phyloP scores from a whole-genome alignment of 2,113 vertebrate genomes.

The Mionectes macconnelli region DNA sequence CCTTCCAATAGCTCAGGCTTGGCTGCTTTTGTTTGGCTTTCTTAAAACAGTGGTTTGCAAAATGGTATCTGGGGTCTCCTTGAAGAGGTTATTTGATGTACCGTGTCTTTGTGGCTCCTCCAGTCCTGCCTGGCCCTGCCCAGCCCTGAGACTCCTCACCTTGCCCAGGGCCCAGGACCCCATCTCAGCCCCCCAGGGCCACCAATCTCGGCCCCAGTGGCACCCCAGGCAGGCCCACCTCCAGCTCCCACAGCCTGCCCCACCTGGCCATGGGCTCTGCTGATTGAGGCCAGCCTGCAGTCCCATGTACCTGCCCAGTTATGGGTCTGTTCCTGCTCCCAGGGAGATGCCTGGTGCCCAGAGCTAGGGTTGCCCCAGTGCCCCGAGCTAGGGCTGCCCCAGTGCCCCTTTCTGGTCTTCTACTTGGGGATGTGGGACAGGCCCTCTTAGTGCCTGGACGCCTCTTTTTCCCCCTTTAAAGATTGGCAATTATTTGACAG shows the following conservation, averaged over 20 bases:
- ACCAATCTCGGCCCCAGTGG: not conserved
- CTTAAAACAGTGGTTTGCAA: not conserved
- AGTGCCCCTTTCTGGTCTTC: rapidly evolving
- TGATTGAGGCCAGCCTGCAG: not conserved
- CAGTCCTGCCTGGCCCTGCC: not conserved
- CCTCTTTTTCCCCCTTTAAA: not conserved
- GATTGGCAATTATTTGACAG: not conserved
- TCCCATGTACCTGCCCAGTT: rapidly evolving
- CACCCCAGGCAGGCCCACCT: rapidly evolving
- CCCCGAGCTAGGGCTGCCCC: rapidly evolving
- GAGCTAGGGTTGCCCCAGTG: not conserved
- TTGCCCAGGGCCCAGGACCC: not conserved
- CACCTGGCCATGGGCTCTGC: not conserved
- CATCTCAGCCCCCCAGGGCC: not conserved
- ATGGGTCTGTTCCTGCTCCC: not conserved
- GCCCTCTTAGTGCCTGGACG: not conserved
- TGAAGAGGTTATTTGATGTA: not conserved
- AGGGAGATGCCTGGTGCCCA: not conserved
- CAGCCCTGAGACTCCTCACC: not conserved
- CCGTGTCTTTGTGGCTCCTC: rapidly evolving
- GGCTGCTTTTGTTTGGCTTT: not conserved
- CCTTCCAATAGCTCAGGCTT: rapidly evolving
- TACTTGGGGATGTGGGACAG: not conserved
- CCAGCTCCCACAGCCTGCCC: not conserved
- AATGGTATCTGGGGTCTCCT: not conserved